Conservation (phyloP, 2,113 vertebrate species). For the Prionailurus bengalensis region DNA sequence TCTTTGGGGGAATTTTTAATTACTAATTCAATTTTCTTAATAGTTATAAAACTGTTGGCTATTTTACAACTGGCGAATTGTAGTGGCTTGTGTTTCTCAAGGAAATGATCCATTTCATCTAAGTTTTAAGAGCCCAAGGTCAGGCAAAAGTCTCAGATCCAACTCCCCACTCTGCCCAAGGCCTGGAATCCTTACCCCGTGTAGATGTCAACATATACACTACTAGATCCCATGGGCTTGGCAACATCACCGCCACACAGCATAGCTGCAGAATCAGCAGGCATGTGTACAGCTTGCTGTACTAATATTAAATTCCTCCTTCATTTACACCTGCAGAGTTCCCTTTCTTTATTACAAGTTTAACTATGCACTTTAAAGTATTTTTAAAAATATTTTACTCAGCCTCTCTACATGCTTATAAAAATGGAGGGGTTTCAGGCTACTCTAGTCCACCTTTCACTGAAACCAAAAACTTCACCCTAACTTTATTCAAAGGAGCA, state of each 20-base stretch:
- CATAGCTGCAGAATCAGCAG: background rate
- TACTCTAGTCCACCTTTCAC: background rate
- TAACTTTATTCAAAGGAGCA: background rate
- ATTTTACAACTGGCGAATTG: background rate
- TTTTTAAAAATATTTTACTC: background rate
- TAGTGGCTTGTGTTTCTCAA: background rate
- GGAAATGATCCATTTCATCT: background rate
- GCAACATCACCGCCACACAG: background rate
- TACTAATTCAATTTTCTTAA: background rate
- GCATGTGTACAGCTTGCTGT: background rate
- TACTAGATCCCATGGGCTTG: background rate
- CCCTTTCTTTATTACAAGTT: background rate
- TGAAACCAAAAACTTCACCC: background rate
- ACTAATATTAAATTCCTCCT: background rate
- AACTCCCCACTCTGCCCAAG: background rate
- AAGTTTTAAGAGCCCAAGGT: conserved; percentile 23
- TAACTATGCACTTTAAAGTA: background rate
- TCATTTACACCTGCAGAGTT: background rate
- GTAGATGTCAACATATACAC: background rate
- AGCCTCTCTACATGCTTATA: background rate
- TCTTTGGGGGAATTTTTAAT: background rate
- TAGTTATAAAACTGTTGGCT: background rate
- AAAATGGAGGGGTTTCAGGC: background rate
- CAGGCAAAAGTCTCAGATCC: background rate
- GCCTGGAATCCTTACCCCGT: background rate